Base-by-base conservation (phyloP, 2,888 invertebrate species). In the Conus canariensis region DNA sequence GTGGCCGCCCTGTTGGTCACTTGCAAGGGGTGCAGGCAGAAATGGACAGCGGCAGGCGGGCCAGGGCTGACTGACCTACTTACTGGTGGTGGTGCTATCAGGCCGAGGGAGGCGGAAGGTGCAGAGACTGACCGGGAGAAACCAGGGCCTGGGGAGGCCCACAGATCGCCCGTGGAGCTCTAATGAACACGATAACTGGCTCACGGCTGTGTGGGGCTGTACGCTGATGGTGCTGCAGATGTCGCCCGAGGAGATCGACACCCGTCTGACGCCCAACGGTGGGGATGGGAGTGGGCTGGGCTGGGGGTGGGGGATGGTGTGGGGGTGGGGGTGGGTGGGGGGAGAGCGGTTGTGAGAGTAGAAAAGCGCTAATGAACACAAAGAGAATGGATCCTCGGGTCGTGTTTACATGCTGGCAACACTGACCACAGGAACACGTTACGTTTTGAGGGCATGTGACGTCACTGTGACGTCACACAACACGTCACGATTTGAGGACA, bases 181-280 rank as follows among this genome's bases (percentile, higher is more conserved):
- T 74, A 74, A 74, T 74, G 74, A 74, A 74, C 10, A 10, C 74
- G 74, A 74, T 74, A 74, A 74, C n/a, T 25, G 74, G n/a, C 10
- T 74, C 74, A n/a, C 74, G 12, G 74, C 74, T 74, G 74, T 74
- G 74, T 74, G 64, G 64, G 74, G n/a, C n/a, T 74, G 74, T n/a
- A 74, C 7, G 64, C 74, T n/a, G 74, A 74, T 74, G 22, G 74
- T 74, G 74, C 74, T 10, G n/a, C n/a, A 74, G 74, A 74, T 74
- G 74, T 74, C 64, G 74, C 22, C n/a, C n/a, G 74, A 25, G 64
- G n/a, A 74, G 74, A 74, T 74, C 74, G 22, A 74, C 74, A n/a
- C 74, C n/a, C 22, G 2, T n/a, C 74, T n/a, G 67, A 67, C 25
- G n/a, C n/a, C 74, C 9, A 22, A 4, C 14, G 64, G 64, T 16